These are phyloP conservation scores for Lacanobia wlatinum DNA, from an alignment of 2,888 invertebrate species.

Conservation along the genomic window DNA sequence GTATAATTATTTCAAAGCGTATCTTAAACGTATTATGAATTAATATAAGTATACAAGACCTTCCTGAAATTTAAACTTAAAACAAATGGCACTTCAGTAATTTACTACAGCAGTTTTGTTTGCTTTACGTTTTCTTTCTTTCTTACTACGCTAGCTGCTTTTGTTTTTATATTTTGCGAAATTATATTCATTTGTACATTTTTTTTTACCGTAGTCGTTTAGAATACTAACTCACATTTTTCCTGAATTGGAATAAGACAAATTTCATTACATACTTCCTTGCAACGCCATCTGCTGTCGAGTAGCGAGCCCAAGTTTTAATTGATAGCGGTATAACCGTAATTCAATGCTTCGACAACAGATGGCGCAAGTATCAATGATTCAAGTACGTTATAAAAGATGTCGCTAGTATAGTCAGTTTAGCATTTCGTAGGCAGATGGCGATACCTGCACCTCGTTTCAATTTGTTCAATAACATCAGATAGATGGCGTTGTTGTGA, in stretches of 20 bases:
- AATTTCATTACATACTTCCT: neutral
- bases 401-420: constrained; percentile 4
- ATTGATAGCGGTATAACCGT: constrained; percentile 36
- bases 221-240: neutral
- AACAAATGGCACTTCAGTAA: neutral
- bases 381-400: neutral
- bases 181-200: too few relatives aligned
- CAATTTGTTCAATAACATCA: fast-evolving
- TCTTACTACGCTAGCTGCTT: neutral
- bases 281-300: constrained; percentile 48
- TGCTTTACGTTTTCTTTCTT: neutral
- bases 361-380: neutral
- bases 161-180: too few relatives aligned
- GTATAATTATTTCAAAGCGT: too few relatives aligned
- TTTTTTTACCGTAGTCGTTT: too few relatives aligned
- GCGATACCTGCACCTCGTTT: neutral
- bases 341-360: neutral
- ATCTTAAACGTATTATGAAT: too few relatives aligned
- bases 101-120: neutral
- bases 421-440: neutral
- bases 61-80: too few relatives aligned
- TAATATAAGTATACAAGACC: too few relatives aligned
- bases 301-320: constrained; percentile 41
- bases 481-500: constrained; percentile 56
- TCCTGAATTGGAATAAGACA: neutral